A percentile compares a stretch with the other conserved stretches of the same genome.
Conservation (phyloP, 37 sponge, comb jelly and placozoan species). For the Amphimedon queenslandica region DNA sequence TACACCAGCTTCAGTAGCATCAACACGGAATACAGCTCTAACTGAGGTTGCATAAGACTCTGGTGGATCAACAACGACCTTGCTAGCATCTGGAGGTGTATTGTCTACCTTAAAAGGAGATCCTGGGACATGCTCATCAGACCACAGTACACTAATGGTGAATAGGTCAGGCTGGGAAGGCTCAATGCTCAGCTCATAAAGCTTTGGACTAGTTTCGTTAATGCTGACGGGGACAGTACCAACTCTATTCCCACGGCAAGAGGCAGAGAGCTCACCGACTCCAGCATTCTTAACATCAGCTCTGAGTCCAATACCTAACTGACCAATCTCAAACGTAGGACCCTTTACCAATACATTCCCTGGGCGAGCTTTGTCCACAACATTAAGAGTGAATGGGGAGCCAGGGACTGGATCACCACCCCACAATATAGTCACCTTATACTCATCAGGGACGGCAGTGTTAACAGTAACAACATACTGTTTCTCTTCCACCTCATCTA, state of each 20-base stretch:
- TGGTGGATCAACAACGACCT: conserved; percentile 42
- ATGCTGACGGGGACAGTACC: conserved; percentile 65
- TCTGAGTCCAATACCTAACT: conserved; percentile 5
- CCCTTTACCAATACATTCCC: conserved; percentile 1
- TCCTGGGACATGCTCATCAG: conserved; percentile 49
- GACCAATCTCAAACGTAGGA: conserved; percentile 2
- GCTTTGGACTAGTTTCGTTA: conserved; percentile 30
- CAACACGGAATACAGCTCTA: conserved; percentile 25
- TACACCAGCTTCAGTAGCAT: conserved; percentile 58
- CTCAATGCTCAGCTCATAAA: conserved; percentile 32
- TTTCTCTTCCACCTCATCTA: conserved; percentile 18
- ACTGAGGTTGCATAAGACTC: conserved; percentile 19
- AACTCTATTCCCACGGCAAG: conserved; percentile 31
- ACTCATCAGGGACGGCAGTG: conserved; percentile 36
- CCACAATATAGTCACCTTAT: conserved; percentile 31
- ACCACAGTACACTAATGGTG: conserved; percentile 52
- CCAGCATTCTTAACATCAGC: conserved; percentile 62
- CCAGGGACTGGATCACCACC: conserved; percentile 42
- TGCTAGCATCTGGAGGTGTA: conserved; percentile 41
- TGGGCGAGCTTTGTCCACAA: conserved; percentile 5
- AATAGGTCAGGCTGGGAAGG: conserved; percentile 50
- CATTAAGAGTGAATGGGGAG: conserved; percentile 51
- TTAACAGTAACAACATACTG: conserved; percentile 32
- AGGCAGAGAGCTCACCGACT: conserved; percentile 50
- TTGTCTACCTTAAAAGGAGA: conserved; percentile 72